Evolutionary conservation across 2,113 vertebrate genomes (phyloP).

Genomic region (Progne subis): DNA sequence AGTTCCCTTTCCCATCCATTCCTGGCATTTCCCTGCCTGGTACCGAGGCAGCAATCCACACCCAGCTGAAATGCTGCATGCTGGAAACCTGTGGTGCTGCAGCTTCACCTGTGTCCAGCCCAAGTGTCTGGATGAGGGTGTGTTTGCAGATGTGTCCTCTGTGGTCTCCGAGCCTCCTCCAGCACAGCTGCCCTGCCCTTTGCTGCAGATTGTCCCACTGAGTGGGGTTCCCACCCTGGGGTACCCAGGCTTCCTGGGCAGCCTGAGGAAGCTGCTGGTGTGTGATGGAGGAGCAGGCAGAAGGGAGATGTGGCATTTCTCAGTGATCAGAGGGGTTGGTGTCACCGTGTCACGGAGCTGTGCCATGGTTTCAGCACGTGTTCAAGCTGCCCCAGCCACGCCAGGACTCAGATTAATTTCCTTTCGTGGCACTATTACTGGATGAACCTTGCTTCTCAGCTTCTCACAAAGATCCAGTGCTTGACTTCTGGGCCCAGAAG

Average conservation of each 20-base stretch:
- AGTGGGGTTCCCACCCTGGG: not conserved
- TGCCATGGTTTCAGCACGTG: rapidly evolving
- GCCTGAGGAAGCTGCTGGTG: rapidly evolving
- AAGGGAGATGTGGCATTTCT: not conserved
- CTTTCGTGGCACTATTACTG: not conserved
- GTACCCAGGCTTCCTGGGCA: rapidly evolving
- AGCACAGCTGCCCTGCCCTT: not conserved
- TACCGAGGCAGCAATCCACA: not conserved
- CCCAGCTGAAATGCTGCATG: not conserved
- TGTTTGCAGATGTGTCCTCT: not conserved
- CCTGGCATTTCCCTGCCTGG: not conserved
- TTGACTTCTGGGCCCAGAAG: not conserved
- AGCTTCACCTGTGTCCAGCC: not conserved
- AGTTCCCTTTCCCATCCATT: not conserved
- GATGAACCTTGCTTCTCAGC: not conserved
- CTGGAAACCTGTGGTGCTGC: not conserved
- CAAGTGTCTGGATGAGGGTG: not conserved
- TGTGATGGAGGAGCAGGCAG: not conserved
- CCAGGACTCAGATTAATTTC: not conserved
- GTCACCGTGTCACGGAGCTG: not conserved
- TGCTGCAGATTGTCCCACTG: not conserved
- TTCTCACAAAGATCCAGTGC: not conserved
- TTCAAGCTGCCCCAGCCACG: not conserved
- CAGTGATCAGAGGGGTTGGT: not conserved
- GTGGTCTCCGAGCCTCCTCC: not conserved